Percentiles rank a stretch among this genome's conserved stretches.
Evolutionary conservation across 2,797 vertebrate genomes (phyloP).

Genomic region (Gallinago stenura): DNA sequence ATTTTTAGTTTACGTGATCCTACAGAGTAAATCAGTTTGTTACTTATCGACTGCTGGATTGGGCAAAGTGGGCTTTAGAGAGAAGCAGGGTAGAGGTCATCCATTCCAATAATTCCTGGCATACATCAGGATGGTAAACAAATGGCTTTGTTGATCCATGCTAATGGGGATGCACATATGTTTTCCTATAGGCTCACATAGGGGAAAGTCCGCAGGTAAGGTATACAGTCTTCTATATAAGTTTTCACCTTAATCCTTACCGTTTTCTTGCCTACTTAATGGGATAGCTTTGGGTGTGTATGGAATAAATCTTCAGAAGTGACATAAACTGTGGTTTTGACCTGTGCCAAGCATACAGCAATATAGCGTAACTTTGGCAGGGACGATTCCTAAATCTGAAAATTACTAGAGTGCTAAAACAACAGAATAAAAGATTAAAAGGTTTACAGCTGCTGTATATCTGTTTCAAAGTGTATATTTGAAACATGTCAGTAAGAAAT

Average conservation of each 20-base stretch:
- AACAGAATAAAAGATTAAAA: neutral
- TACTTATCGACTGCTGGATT: accelerated
- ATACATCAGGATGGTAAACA: neutral
- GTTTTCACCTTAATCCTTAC: neutral
- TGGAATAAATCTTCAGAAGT: neutral
- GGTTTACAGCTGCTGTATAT: neutral
- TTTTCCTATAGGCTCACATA: neutral
- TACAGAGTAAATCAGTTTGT: neutral
- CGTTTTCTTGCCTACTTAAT: neutral
- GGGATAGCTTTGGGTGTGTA: neutral
- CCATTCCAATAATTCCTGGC: neutral
- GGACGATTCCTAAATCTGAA: neutral
- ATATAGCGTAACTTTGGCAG: neutral
- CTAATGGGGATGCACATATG: accelerated
- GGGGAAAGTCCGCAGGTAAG: neutral
- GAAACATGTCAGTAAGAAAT: neutral
- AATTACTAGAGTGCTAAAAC: neutral
- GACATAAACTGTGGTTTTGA: neutral
- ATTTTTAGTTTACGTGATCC: neutral
- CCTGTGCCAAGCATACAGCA: neutral
- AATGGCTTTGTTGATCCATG: neutral
- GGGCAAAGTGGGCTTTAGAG: neutral
- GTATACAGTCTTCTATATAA: neutral
- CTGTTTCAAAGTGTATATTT: neutral
- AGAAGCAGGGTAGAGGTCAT: neutral